Base-by-base conservation (phyloP, 2,888 invertebrate species). In the Tubulanus polymorphus region DNA sequence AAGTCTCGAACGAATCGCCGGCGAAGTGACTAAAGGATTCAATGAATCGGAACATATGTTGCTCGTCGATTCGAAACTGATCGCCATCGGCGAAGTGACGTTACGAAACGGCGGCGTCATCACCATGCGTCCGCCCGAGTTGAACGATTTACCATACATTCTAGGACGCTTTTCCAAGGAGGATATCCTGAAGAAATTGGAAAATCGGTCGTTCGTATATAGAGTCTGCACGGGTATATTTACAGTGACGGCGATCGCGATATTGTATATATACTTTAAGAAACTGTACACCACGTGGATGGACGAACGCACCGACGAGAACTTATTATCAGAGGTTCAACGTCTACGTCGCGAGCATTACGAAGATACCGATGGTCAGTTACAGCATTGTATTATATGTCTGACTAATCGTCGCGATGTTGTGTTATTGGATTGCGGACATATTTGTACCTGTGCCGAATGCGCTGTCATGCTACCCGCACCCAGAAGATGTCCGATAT, bases 41-140 rank as follows among this genome's bases (percentile, higher is more conserved):
- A 91, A 93, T 77, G 88, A 89, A 5, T 91, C 90, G 48, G 93
- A 93, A 75, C 87, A 88, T 79, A 88, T 93, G 85, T 81, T 93
- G 3, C 82, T 90, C 0, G 88, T 89, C 69, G 91, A 90, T 18
- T 87, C 89, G 49, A 84, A 87, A 62, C 84, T 93, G 46, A 89
- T 92, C 0, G 85, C 85, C 2, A 86, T 93, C 52, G 93, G 93
- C 15, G 86, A 91, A 79, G 79, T 93, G 26, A 84, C 86, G 50
- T 72, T 83, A 32, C 82, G 84, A n/a, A 84, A 86, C 51, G 55
- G 58, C 5, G 82, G 83, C 0, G 72, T 90, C 53, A 84, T 86
- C 68, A 83, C 91, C 68, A 87, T 89, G 10, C 37, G 46, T 3
- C 68, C 49, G 71, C 87, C 90, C 0, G 89, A 92, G 0, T 77